Evolutionary conservation across 2,797 vertebrate genomes (phyloP).

Genomic region (Squalus acanthias): DNA sequence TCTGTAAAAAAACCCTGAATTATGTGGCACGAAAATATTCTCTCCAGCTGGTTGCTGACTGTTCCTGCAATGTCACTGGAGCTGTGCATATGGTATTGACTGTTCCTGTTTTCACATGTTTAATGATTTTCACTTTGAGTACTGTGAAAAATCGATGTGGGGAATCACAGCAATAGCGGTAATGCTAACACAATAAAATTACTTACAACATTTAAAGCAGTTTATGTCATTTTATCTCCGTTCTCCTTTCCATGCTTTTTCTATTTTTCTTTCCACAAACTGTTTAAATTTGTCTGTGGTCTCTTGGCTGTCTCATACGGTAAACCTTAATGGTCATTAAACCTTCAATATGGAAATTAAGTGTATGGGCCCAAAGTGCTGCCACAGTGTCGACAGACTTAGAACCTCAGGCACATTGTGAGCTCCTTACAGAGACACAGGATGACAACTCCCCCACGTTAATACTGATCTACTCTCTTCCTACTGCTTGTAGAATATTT

Average conservation of each 20-base stretch:
- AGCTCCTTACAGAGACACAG: neutral
- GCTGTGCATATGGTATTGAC: neutral
- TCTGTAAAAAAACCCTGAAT: neutral
- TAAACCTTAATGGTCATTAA: neutral
- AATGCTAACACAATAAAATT: neutral
- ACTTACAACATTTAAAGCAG: neutral
- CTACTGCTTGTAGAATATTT: neutral
- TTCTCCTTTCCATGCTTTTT: neutral
- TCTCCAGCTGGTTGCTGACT: neutral
- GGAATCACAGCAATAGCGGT: neutral
- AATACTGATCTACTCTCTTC: neutral
- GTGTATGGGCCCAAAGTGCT: neutral
- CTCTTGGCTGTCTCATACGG: neutral
- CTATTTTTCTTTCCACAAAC: neutral
- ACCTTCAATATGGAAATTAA: neutral
- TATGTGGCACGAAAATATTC: neutral
- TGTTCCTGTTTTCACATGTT: neutral
- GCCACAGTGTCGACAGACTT: neutral
- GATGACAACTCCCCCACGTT: neutral
- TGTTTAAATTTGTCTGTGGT: neutral
- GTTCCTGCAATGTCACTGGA: neutral
- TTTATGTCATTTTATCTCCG: neutral
- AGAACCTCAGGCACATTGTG: neutral
- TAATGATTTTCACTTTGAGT: neutral
- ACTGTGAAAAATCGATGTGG: neutral